phyloP scores from a whole-genome alignment of 2,113 vertebrate species.

The Toxotes jaculatrix region DNA sequence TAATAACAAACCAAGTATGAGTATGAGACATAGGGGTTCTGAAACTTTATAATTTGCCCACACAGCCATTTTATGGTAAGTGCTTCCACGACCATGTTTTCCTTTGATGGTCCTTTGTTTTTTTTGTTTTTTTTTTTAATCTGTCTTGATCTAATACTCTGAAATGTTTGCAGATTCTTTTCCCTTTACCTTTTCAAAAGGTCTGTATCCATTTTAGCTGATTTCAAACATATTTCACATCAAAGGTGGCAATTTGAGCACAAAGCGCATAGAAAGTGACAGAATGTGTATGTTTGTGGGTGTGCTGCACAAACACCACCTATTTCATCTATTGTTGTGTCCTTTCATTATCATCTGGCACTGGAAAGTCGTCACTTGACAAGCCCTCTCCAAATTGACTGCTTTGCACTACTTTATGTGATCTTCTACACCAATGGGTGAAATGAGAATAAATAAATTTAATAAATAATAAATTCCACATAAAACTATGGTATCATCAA shows the following conservation, averaged over 20 bases:
- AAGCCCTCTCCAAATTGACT: conserved; percentile 23
- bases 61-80: conserved; percentile 19
- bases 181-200: conserved; percentile 21
- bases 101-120: conserved; percentile 47
- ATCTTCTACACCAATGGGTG: neutral
- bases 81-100: conserved; percentile 19
- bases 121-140: conserved; percentile 4
- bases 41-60: conserved; percentile 63
- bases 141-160: conserved; percentile 28
- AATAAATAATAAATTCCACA: conserved; percentile 1
- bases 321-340: conserved; percentile 22
- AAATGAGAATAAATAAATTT: neutral
- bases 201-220: conserved; percentile 27
- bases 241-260: conserved; percentile 54
- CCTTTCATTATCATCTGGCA: conserved; percentile 39
- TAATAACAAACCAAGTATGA: conserved; percentile 58
- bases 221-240: conserved; percentile 67
- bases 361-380: conserved; percentile 31
- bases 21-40: conserved; percentile 22
- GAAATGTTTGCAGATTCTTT: conserved; percentile 28
- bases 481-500: conserved; percentile 26
- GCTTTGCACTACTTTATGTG: neutral
- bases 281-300: conserved; percentile 5
- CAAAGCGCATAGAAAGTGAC: conserved; percentile 30
- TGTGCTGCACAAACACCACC: conserved; percentile 26